A percentile compares a stretch with the other conserved stretches of the same genome.
Evolutionary conservation across 2,113 vertebrate genomes (phyloP).

Genomic region (Girardinichthys multiradiatus): DNA sequence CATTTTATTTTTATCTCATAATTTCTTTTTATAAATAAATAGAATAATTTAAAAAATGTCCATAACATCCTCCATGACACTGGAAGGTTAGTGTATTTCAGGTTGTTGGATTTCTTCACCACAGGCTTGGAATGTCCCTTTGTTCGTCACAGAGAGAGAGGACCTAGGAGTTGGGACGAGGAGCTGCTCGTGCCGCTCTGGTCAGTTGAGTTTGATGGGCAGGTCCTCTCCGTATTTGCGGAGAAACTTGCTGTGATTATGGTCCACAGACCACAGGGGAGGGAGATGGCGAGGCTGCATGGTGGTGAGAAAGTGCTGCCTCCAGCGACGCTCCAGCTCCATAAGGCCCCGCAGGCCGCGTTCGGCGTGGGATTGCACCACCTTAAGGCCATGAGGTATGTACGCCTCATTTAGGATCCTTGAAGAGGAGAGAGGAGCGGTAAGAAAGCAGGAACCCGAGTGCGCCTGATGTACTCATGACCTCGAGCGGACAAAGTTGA

Average conservation of each 20-base stretch:
- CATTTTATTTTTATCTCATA: conserved; percentile 8
- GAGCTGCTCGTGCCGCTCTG: too few species aligned
- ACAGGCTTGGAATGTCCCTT: too few species aligned
- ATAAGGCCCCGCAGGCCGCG: conserved; percentile 89
- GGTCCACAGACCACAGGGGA: conserved; percentile 91
- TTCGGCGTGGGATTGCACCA: conserved; percentile 84
- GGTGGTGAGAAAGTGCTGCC: conserved; percentile 92
- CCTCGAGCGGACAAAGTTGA: not conserved
- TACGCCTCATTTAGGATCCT: conserved; percentile 94
- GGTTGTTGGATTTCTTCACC: too few species aligned
- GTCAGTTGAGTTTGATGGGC: conserved; percentile 82
- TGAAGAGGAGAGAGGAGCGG: conserved; percentile 12
- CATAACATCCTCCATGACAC: not conserved
- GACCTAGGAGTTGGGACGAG: not conserved
- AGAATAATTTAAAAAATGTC: conserved; percentile 47
- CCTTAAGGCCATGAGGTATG: conserved; percentile 93
- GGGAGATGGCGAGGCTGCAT: conserved; percentile 92
- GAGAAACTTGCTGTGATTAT: conserved; percentile 94
- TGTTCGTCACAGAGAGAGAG: not conserved
- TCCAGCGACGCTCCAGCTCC: conserved; percentile 92
- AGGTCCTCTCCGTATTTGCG: conserved; percentile 90
- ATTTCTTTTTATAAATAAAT: conserved; percentile 53
- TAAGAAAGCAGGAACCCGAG: too few species aligned
- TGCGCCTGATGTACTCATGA: not conserved
- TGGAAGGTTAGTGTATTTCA: too few species aligned